These are phyloP conservation scores for Corythornis cristatus DNA, from an alignment of 2,113 vertebrate species.

Conservation along the genomic window DNA sequence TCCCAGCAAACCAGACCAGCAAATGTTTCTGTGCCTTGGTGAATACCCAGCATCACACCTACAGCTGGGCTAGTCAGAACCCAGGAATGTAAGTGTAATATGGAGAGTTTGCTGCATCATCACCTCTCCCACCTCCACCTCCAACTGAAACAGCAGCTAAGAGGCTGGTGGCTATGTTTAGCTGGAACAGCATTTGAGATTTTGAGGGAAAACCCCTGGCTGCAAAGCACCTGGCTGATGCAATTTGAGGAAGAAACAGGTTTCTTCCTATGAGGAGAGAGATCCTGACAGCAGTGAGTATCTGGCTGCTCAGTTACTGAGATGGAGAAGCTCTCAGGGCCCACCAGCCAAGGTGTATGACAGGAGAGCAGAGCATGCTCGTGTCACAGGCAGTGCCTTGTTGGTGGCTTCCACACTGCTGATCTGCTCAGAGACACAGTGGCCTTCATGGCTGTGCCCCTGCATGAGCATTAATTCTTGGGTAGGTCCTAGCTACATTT, in stretches of 20 bases:
- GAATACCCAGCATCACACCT: not conserved
- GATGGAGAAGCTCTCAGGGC: not conserved
- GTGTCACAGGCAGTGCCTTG: not conserved
- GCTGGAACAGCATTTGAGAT: slow-evolving; percentile 51
- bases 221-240: slow-evolving; percentile 50
- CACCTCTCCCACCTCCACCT: not conserved
- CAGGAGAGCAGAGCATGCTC: accelerated
- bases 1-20: not conserved
- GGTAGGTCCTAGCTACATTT: not conserved
- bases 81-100: not conserved
- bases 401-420: not conserved
- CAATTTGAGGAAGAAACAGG: slow-evolving; percentile 45
- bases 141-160: not conserved
- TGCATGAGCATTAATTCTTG: not conserved
- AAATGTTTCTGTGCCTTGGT: not conserved
- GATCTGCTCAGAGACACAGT: not conserved
- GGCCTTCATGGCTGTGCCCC: not conserved
- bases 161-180: slow-evolving; percentile 22
- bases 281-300: not conserved
- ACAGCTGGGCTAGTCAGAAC: not conserved
- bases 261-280: slow-evolving; percentile 16
- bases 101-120: not conserved
- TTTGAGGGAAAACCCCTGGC: slow-evolving; percentile 52
- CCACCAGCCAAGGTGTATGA: not conserved
- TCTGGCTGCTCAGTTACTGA: not conserved